phyloP scores from a whole-genome alignment of 1,140 invertebrate species.

The Streblospio benedicti region DNA sequence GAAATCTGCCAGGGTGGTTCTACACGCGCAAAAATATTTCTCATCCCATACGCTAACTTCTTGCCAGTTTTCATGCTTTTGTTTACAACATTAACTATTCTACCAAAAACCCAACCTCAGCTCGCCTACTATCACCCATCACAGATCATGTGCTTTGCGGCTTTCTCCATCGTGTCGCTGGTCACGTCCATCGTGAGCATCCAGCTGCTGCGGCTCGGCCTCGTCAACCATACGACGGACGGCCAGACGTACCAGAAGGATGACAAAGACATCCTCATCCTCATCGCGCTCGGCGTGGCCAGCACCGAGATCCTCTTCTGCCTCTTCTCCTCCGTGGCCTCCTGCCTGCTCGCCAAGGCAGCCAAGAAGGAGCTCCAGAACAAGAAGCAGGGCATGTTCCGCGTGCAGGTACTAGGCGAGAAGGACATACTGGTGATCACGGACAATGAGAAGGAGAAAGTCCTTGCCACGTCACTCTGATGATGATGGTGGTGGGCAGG shows the following conservation, averaged over 20 bases:
- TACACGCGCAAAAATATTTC: too few relatives aligned
- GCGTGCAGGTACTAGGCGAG: conserved; percentile 42
- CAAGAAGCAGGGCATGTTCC: conserved; percentile 45
- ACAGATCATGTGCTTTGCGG: conserved; percentile 49
- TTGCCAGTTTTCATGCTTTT: too few relatives aligned
- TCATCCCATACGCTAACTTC: too few relatives aligned
- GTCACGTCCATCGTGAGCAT: conserved; percentile 47
- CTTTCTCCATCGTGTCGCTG: conserved; percentile 45
- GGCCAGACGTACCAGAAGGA: conserved; percentile 48
- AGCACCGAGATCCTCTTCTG: conserved; percentile 43
- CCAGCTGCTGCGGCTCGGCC: conserved; percentile 45
- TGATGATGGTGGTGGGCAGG: too few relatives aligned
- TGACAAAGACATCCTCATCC: conserved; percentile 41
- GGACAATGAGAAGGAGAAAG: conserved; percentile 10
- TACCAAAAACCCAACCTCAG: too few relatives aligned
- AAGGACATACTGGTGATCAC: conserved; percentile 25
- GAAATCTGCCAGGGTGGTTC: too few relatives aligned
- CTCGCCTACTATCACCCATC: too few relatives aligned
- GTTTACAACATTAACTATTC: too few relatives aligned
- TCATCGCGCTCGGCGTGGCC: conserved; percentile 40
- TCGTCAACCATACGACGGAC: conserved; percentile 48
- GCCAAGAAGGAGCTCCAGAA: conserved; percentile 44
- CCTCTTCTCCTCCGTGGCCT: conserved; percentile 39
- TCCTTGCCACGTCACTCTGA: conserved; percentile 9
- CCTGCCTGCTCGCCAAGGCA: conserved; percentile 42